Base-by-base conservation (phyloP, 2,113 vertebrate species). In the Hirundichthys speculiger region DNA sequence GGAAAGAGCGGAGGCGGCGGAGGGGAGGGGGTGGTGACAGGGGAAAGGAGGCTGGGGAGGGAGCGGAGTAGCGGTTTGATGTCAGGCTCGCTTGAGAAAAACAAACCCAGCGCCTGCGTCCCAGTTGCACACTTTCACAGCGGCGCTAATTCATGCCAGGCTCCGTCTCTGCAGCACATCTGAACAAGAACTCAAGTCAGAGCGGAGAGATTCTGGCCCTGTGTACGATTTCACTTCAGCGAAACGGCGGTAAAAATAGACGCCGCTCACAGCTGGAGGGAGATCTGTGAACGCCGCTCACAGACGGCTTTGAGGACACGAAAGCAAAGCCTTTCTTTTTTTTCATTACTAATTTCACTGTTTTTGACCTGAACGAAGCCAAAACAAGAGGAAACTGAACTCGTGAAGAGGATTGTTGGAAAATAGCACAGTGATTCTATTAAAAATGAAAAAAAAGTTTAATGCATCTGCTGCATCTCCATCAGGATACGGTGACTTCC, bases 31-130 rank as follows among this genome's bases (percentile, higher is more conserved):
- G 43, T 7, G 5, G 52, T 15, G 76, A 75, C 7, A n/a, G 19
- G n/a, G 7, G 47, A 21, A 60, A 46, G 4, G 43, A 40, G 52
- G 51, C 34, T 2, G 20, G 74, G 62, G 52, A 73, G 4, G 11
- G 49, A 46, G 64, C 24, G 41, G 46, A 3, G 34, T 12, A 24
- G 40, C 18, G 18, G 60, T 77, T 62, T 62, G 63, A 73, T 73
- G 43, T 30, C 61, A 51, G 14, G 43, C 56, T 51, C 18, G 19
- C 48, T 64, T 47, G 54, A 73, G 48, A 56, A 73, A 73, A 84
- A 74, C 46, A 61, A 70, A 63, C 45, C 5, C 53, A 64, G 13
- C 30, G 62, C 42, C 45, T 1, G 41, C 56, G 52, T 82, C 66
- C 51, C 70, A 49, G 51, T 53, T 43, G 21, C 42, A 45, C 54